Evolutionary conservation across 2,888 invertebrate species (phyloP), one percentile per base, ranked within the genome.

Genomic region (Drosophila incognita): DNA sequence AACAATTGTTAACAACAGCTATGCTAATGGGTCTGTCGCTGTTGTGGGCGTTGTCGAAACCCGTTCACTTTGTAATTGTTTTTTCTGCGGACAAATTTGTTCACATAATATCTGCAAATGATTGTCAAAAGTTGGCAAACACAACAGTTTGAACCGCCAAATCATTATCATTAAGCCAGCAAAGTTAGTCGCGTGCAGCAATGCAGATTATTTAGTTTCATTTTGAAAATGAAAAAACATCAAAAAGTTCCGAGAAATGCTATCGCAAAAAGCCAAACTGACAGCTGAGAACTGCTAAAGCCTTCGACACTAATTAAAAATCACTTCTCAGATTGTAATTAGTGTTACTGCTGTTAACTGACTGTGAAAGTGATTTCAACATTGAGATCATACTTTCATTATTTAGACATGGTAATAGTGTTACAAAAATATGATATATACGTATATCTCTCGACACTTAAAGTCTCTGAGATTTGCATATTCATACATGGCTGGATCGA

Each of bases 51-150:
- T 49, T 10, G 13, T n/a, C n/a, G 6, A 15, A 15, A 4, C 6
- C n/a, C 29, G 27, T 11, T 8, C 42, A 15, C 11, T 13, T 11
- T 40, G 40, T 18, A 56, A 38, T 53, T 67, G 24, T 35, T 48
- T 21, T 27, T 38, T 46, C 10, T 27, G 49, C 15, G 35, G 15
- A 31, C 11, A 53, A 29, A 60, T 49, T 62, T 62, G 42, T 59
- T 40, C 36, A 40, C 33, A 18, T 52, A 52, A 33, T 52, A 58
- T 58, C 56, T 62, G 76, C 31, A 33, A 72, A 31, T 76, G 64
- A 36, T 71, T 71, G 48, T 62, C 58, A 56, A 52, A 65, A 56
- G 59, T 53, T 65, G 63, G 18, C 48, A 36, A 38, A 63, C 24
- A 56, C n/a, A 13, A 62, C 36, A 74, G 42, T 57, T 57, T 56